Conservation (phyloP, 2,113 vertebrate genomes). For the Nycticorax nycticorax region DNA sequence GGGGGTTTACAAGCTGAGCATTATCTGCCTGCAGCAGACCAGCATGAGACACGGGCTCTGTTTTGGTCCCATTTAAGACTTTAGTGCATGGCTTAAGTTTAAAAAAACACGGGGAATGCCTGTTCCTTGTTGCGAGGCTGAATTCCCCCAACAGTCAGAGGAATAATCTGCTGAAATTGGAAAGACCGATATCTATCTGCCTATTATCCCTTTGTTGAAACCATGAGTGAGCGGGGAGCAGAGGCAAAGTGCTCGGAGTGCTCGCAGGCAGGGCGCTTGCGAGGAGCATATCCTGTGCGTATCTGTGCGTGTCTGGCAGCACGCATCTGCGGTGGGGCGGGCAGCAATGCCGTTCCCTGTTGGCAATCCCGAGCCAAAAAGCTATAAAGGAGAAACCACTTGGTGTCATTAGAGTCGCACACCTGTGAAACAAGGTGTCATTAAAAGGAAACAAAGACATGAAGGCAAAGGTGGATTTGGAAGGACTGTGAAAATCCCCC, state of each 20-base stretch:
- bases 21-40: slow-evolving; percentile 3
- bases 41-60: neutral
- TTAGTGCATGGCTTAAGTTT: neutral
- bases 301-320: neutral
- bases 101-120: neutral
- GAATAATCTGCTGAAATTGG: neutral
- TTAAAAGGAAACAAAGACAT: slow-evolving; percentile 3
- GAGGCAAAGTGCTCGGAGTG: neutral
- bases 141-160: neutral
- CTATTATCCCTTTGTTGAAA: neutral
- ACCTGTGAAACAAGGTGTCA: slow-evolving; percentile 33
- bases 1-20: neutral
- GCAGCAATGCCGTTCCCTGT: neutral
- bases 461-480: neutral
- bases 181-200: neutral
- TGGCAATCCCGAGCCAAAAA: neutral
- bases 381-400: neutral
- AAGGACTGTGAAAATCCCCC: neutral
- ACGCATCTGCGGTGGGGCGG: accelerated
- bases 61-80: neutral
- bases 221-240: neutral
- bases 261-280: neutral
- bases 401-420: neutral
- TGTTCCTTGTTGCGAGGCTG: neutral
- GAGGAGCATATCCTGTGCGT: neutral